Evolutionary conservation across 2,797 vertebrate species (phyloP).

Genomic region (Glossophaga mutica): DNA sequence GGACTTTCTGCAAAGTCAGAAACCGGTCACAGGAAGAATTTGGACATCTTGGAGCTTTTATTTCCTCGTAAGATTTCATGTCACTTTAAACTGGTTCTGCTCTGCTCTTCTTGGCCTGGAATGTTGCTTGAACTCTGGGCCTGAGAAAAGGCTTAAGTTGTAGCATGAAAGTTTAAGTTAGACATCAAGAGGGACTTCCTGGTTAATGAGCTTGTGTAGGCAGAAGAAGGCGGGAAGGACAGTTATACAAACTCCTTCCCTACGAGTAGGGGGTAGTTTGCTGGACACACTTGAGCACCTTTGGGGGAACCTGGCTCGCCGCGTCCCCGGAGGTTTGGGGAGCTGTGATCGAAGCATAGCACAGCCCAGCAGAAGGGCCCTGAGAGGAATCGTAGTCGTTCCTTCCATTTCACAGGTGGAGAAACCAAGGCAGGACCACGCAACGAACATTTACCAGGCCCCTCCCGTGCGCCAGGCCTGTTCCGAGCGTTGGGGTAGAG

Average conservation of each 20-base stretch:
- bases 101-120: not conserved
- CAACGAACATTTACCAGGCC: not conserved
- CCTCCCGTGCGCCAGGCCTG: accelerated
- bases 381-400: not conserved
- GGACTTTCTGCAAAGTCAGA: not conserved
- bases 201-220: not conserved
- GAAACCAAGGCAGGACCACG: not conserved
- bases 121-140: not conserved
- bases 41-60: not conserved
- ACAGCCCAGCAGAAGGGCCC: not conserved
- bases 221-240: not conserved
- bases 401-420: not conserved
- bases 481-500: accelerated
- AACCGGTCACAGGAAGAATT: not conserved
- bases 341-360: not conserved
- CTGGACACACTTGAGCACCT: not conserved
- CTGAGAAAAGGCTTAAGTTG: not conserved
- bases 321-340: accelerated
- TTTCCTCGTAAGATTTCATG: not conserved
- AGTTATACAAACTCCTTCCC: too few relatives aligned
- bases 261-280: not conserved
- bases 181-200: slow-evolving; percentile 6
- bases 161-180: not conserved
- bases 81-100: not conserved
- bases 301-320: not conserved